Conservation (phyloP, 1,140 invertebrate species). For the Anoplolepis gracilipes region DNA sequence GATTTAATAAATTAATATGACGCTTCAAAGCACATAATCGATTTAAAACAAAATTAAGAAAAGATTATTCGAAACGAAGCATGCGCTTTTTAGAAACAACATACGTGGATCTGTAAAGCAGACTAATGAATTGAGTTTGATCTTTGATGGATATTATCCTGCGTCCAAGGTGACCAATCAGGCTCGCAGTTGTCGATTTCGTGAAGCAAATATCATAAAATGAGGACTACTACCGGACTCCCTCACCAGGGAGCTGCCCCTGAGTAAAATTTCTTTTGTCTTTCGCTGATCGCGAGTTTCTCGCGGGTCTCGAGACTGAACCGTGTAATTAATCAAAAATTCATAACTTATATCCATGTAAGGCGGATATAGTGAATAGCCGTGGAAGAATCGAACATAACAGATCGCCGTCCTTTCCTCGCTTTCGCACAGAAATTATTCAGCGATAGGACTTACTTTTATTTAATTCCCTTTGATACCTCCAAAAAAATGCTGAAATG, state of each 20-base stretch:
- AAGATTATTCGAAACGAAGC: constrained; percentile 10
- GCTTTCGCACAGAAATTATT: constrained; percentile 68
- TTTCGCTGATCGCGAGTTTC: constrained; percentile 80
- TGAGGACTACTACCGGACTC: constrained; percentile 77
- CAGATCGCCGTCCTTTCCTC: constrained; percentile 66
- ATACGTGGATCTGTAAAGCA: constrained; percentile 21
- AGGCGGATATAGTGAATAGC: constrained; percentile 62
- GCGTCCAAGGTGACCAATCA: constrained; percentile 53
- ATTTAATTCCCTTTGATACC: constrained; percentile 33
- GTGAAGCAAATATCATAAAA: constrained; percentile 76
- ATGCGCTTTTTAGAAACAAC: constrained; percentile 30
- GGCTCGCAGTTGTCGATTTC: constrained; percentile 80
- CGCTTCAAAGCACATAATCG: too few species aligned
- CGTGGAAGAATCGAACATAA: constrained; percentile 70
- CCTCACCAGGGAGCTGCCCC: constrained; percentile 79
- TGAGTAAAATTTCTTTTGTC: constrained; percentile 86
- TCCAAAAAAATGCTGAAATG: constrained; percentile 21
- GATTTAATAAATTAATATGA: too few species aligned
- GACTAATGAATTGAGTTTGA: constrained; percentile 69
- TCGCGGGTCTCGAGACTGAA: constrained; percentile 75
- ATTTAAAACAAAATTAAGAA: constrained; percentile 1
- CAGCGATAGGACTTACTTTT: constrained; percentile 56
- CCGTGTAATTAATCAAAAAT: constrained; percentile 84
- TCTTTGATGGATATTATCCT: constrained; percentile 71
- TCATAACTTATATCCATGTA: constrained; percentile 82